Conservation (phyloP, 2,888 invertebrate genomes). For the Hydropsyche betteni region DNA sequence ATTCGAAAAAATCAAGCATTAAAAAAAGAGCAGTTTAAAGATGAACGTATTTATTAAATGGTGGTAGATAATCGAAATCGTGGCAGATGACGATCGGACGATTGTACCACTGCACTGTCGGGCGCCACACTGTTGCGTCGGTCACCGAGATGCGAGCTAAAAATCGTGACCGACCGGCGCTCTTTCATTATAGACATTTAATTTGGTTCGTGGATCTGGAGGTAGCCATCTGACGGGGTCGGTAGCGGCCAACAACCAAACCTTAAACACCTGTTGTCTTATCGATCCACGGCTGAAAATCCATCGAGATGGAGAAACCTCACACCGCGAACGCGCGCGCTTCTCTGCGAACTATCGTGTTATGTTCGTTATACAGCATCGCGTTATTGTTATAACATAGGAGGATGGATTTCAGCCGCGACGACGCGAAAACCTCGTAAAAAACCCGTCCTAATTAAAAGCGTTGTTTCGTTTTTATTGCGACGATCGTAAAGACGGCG, state of each 20-base stretch:
- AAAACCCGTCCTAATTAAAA: slow-evolving; percentile 1
- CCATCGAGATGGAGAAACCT: slow-evolving; percentile 6
- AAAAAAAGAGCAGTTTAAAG: too few species aligned
- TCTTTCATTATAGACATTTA: slow-evolving; percentile 49
- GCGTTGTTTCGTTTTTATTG: too few species aligned
- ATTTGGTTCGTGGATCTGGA: slow-evolving; percentile 47
- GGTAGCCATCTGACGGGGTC: slow-evolving; percentile 44
- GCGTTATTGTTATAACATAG: too few species aligned
- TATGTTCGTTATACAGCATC: too few species aligned
- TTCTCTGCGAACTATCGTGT: too few species aligned
- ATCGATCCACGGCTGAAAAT: slow-evolving; percentile 30
- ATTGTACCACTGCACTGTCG: slow-evolving; percentile 19
- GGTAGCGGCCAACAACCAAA: slow-evolving; percentile 38
- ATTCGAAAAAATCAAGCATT: too few species aligned
- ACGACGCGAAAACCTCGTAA: slow-evolving; percentile 9
- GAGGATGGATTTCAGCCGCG: not conserved
- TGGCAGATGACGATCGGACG: slow-evolving; percentile 2
- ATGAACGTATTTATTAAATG: too few species aligned
- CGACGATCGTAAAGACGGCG: too few species aligned
- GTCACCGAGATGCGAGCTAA: slow-evolving; percentile 31
- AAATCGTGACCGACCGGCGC: slow-evolving; percentile 47
- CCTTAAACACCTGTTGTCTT: slow-evolving; percentile 46
- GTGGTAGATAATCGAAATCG: slow-evolving; percentile 1
- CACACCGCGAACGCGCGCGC: too few species aligned
- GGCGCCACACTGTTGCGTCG: slow-evolving; percentile 9